phyloP scores from a whole-genome alignment of 1,140 invertebrate species.

The Bactericera cockerelli region DNA sequence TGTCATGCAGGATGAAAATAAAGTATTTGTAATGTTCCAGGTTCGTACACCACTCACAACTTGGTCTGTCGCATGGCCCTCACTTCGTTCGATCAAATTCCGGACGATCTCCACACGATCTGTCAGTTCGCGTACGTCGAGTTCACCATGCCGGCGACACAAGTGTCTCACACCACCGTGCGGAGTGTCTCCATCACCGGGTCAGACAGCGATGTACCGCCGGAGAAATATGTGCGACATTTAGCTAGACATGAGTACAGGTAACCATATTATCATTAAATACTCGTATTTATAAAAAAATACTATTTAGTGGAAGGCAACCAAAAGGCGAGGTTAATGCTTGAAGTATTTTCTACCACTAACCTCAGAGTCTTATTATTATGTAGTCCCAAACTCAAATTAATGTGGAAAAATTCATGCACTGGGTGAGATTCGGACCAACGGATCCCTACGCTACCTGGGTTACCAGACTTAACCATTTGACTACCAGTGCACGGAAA shows the following conservation, averaged over 20 bases:
- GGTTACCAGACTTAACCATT: no score
- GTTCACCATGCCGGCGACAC: slow-evolving; percentile 97
- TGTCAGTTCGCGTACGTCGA: slow-evolving; percentile 75
- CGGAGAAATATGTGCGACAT: slow-evolving; percentile 96
- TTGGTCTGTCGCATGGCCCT: slow-evolving; percentile 84
- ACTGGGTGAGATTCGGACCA: no score
- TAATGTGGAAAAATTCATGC: no score
- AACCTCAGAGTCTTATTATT: no score
- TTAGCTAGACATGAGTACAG: slow-evolving; percentile 91
- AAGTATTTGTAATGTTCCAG: no score
- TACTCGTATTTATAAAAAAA: background rate
- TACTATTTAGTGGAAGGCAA: no score
- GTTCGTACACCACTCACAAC: slow-evolving; percentile 90
- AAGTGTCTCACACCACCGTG: slow-evolving; percentile 90
- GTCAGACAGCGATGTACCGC: slow-evolving; percentile 78
- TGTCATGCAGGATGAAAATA: no score
- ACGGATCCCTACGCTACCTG: no score
- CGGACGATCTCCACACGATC: slow-evolving; percentile 63
- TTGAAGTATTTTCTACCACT: no score
- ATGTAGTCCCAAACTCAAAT: no score
- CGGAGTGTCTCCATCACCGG: slow-evolving; percentile 84
- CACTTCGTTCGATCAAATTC: slow-evolving; percentile 93
- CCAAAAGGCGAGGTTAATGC: no score
- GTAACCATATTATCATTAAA: slow-evolving; percentile 35
- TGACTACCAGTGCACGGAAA: no score